phyloP scores from a whole-genome alignment of 2,113 vertebrate species.

The Manacus vitellinus region DNA sequence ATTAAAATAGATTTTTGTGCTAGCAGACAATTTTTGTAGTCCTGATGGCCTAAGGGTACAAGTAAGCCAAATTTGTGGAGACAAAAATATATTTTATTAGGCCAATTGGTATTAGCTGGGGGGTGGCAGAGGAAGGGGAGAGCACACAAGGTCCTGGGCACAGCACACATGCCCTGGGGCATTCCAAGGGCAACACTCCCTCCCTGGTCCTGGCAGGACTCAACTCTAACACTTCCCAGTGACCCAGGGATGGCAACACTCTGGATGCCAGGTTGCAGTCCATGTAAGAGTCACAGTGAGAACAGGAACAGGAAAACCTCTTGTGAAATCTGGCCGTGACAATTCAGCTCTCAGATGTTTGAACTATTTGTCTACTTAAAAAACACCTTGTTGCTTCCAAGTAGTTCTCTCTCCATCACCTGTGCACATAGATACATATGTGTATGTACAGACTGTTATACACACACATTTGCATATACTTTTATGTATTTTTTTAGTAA shows the following conservation, averaged over 20 bases:
- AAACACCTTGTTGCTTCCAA: not conserved
- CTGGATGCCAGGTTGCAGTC: not conserved
- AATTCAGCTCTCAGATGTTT: not conserved
- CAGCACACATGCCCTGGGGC: not conserved
- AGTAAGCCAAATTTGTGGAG: not conserved
- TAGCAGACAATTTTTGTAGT: not conserved
- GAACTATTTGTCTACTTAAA: not conserved
- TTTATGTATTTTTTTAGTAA: not conserved
- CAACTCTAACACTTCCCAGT: not conserved
- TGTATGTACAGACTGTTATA: not conserved
- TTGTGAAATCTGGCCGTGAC: not conserved
- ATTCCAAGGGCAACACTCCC: not conserved
- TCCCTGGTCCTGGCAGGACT: not conserved
- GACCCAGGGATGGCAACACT: not conserved
- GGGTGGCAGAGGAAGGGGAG: not conserved
- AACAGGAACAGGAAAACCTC: not conserved
- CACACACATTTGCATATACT: not conserved
- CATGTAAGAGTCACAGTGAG: accelerated
- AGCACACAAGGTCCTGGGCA: not conserved
- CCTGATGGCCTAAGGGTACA: not conserved
- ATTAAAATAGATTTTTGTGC: not conserved
- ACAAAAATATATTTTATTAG: not conserved
- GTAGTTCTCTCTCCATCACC: not conserved
- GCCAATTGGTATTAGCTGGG: not conserved
- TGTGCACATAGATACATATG: not conserved